These are phyloP conservation scores for Empidonax alnorum DNA, from an alignment of 2,113 vertebrate genomes.

Conservation along the genomic window DNA sequence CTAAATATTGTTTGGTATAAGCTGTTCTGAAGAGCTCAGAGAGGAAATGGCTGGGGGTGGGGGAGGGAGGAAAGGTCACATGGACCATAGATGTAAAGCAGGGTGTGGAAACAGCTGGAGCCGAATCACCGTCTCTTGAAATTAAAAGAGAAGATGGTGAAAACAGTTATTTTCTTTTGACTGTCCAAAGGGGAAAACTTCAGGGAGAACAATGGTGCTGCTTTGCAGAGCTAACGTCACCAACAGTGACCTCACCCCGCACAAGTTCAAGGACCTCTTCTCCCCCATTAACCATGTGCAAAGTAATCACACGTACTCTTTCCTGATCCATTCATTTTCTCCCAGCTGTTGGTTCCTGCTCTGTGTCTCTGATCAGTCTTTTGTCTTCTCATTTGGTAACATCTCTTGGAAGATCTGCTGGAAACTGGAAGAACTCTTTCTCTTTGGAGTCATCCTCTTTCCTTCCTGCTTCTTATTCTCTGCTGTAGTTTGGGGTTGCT, in stretches of 20 bases:
- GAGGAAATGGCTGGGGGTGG: slow-evolving; percentile 35
- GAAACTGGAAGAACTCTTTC: background rate
- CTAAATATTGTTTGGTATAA: slow-evolving; percentile 57
- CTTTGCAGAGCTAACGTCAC: slow-evolving; percentile 23
- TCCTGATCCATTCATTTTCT: slow-evolving; percentile 30
- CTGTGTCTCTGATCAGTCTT: background rate
- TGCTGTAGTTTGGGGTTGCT: background rate
- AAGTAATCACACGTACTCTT: slow-evolving; percentile 20
- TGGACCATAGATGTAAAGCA: slow-evolving; percentile 50
- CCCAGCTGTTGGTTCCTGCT: slow-evolving; percentile 48
- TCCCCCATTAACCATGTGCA: slow-evolving; percentile 16
- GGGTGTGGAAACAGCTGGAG: slow-evolving; percentile 58
- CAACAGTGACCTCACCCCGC: background rate
- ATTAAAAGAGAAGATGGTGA: slow-evolving; percentile 61
- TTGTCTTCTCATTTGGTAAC: background rate
- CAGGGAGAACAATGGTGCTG: slow-evolving; percentile 52
- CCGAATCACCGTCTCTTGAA: slow-evolving; percentile 61
- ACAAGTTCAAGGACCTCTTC: slow-evolving; percentile 58
- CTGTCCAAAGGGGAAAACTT: slow-evolving; percentile 30
- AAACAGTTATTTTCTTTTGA: slow-evolving; percentile 41
- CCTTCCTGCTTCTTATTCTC: background rate
- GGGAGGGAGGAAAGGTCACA: slow-evolving; percentile 51
- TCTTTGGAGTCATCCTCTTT: background rate
- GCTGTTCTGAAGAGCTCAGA: slow-evolving; percentile 62
- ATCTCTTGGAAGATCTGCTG: background rate